These are phyloP conservation scores for Cryptus armator DNA, from an alignment of 2,888 invertebrate species.

Conservation along the genomic window DNA sequence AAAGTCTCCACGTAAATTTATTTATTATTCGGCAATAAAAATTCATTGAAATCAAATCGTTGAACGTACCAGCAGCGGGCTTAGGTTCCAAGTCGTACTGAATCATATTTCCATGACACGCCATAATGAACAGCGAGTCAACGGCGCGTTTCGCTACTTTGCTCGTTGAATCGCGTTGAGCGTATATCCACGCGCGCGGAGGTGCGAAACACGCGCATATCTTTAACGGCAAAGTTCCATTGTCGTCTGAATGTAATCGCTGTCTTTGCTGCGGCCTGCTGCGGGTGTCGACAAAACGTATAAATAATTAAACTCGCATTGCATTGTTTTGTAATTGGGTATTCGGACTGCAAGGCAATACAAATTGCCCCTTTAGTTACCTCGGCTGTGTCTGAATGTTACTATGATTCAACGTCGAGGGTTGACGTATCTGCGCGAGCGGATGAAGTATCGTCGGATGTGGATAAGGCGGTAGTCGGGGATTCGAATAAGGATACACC, in stretches of 20 bases:
- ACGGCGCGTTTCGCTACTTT: conserved; percentile 87
- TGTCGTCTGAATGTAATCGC: conserved; percentile 90
- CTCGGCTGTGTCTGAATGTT: conserved; percentile 81
- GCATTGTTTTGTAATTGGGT: neutral
- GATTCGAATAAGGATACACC: conserved; percentile 91
- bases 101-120: conserved; percentile 94
- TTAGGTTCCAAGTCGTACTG: conserved; percentile 95
- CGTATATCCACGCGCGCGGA: conserved; percentile 90
- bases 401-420: conserved; percentile 84
- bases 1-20: neutral
- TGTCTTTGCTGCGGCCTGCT: conserved; percentile 85
- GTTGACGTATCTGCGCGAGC: conserved; percentile 94
- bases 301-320: conserved; percentile 3
- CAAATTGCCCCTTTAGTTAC: conserved; percentile 69
- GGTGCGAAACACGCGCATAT: conserved; percentile 93
- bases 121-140: conserved; percentile 96
- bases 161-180: conserved; percentile 82
- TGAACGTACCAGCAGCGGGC: conserved; percentile 86
- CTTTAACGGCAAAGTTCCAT: conserved; percentile 89
- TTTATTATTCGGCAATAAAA: neutral
- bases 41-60: conserved; percentile 48
- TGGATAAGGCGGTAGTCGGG: conserved; percentile 96
- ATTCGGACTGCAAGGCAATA: neutral
- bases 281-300: neutral
- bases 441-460: conserved; percentile 93